Percentiles rank a stretch among this genome's conserved stretches.
phyloP scores from a whole-genome alignment of 2,113 vertebrate genomes.

The Forbesichthys agassizii region DNA sequence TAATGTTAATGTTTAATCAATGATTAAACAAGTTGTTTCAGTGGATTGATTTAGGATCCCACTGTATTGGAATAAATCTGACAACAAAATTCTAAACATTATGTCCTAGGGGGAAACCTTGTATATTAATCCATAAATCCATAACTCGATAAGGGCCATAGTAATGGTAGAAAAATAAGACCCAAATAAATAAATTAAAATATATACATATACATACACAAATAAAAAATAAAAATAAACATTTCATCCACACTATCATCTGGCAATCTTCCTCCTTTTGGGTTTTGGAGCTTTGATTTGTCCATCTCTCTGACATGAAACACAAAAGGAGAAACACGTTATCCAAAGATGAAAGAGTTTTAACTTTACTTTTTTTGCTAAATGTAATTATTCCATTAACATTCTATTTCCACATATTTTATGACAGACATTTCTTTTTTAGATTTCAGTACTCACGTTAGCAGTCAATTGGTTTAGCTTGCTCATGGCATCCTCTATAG shows the following conservation, averaged over 20 bases:
- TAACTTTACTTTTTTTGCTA: too few species aligned
- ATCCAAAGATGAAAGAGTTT: not conserved
- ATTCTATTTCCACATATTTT: too few species aligned
- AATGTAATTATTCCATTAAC: too few species aligned
- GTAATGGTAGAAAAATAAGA: not conserved
- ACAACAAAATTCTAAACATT: too few species aligned
- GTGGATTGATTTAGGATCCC: too few species aligned
- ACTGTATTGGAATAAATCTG: too few species aligned
- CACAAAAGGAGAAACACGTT: not conserved
- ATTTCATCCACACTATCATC: conserved; percentile 4
- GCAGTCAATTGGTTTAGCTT: conserved; percentile 1
- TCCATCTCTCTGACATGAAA: not conserved
- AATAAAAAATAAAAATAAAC: not conserved
- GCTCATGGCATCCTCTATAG: conserved; percentile 8
- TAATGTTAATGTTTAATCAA: too few species aligned
- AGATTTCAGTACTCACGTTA: conserved; percentile 1
- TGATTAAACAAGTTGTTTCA: too few species aligned
- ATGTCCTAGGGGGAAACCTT: too few species aligned
- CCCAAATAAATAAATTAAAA: not conserved
- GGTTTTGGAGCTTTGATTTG: not conserved
- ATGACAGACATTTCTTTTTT: not conserved
- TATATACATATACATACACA: not conserved
- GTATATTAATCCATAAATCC: too few species aligned
- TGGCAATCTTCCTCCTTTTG: conserved; percentile 9
- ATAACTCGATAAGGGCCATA: too few species aligned